Base-by-base conservation (phyloP, 2,888 invertebrate species). In the Tholera decimalis region DNA sequence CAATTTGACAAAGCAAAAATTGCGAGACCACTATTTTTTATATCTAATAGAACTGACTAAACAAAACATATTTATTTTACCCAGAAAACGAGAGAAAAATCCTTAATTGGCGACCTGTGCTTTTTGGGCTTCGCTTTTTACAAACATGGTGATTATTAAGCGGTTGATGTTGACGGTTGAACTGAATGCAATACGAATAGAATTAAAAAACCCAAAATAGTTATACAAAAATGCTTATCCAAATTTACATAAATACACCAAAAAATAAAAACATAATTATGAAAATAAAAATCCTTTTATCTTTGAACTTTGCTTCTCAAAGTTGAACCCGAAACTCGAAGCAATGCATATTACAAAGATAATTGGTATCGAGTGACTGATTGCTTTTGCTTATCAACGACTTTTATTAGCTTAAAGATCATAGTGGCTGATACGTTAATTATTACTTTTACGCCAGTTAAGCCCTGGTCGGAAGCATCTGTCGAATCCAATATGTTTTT, bases 341-440 rank as follows among this genome's bases (percentile, higher is more conserved):
- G 37, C 49, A 28, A 18, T 13, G 24, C 24, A 35, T 37, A 54
- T 55, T 55, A 41, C 65, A 22, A 65, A 28, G 5, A 39, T 50
- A 55, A 69, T 69, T 69, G 49, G 44, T 26, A 65, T 50, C 33
- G 33, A 65, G 18, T 55, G 55, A 46, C 43, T 65, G 55, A 69
- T 50, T 73, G 15, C 55, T 63, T 68, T 63, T 24, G 26, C 62
- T 30, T 30, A 53, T 53, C 9, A 26, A n/a, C 26, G 24, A 55
- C n/a, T 72, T 50, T 39, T 18, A 55, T 47, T 13, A 49, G 43
- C 73, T 64, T 44, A 55, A 35, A 15, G 8, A 26, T 33, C n/a
- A 43, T 33, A 37, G 6, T 20, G 39, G 37, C n/a, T 69, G 43
- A 62, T 50, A 54, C 49, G 47, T 44, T 76, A 74, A 76, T 76